Base-by-base conservation (phyloP, 2,888 invertebrate genomes). In the Platerodrilus igneus region DNA sequence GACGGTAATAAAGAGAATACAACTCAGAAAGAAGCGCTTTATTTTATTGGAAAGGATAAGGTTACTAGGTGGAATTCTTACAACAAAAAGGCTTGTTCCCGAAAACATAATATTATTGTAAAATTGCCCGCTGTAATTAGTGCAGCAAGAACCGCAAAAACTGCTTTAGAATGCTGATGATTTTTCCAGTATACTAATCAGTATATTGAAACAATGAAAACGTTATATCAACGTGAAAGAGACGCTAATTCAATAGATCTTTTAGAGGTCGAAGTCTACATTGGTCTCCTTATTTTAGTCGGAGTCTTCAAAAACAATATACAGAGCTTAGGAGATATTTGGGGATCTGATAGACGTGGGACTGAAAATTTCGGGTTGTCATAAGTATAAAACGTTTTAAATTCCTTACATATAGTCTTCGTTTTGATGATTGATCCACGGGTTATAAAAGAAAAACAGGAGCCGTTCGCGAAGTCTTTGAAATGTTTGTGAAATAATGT, bases 311-410 rank as follows among this genome's bases (percentile, higher is more conserved):
- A 47, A 52, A 15, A 47, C 9, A 50, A 51, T 44, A 25, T 46
- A 28, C 47, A 47, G 26, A 45, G 30, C 32, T 46, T 51, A 20
- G 50, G 55, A 34, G 53, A 55, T 32, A 37, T 57, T 23, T 57
- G 50, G 52, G 47, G 47, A 16, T 41, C 30, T 26, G 45, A 53
- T n/a, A n/a, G n/a, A n/a, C n/a, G n/a, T n/a, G n/a, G n/a, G n/a
- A n/a, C n/a, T n/a, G n/a, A n/a, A n/a, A n/a, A n/a, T 55, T 53
- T 48, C 28, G 48, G 7, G 40, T 54, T 4, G 49, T 50, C 4
- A 59, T 58, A 53, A 49, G 36, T 21, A 29, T 53, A 9, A 52
- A 52, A 45, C 28, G 51, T 3, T 57, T 57, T 35, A 48, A 51
- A 32, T 48, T n/a, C n/a, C n/a, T n/a, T n/a, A n/a, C n/a, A n/a